Percentiles rank a stretch among this genome's conserved stretches.
Conservation (phyloP, 2,113 vertebrate species). For the Notothenia coriiceps region DNA sequence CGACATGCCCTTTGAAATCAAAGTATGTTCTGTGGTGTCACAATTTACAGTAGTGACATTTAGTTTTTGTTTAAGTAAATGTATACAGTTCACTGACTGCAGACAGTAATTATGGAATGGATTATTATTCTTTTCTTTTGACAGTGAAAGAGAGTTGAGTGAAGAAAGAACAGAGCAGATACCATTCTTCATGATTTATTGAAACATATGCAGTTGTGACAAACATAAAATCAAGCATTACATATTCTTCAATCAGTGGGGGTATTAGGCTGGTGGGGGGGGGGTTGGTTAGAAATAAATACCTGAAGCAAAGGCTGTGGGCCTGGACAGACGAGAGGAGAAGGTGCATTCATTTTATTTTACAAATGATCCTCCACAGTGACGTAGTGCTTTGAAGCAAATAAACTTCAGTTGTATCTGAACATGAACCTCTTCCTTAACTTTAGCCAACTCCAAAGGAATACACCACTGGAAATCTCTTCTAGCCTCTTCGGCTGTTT, state of each 20-base stretch:
- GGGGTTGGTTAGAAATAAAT: slow-evolving; percentile 30
- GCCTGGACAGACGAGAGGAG: neutral
- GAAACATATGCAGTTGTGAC: slow-evolving; percentile 48
- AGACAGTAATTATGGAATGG: no score
- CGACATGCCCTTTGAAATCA: no score
- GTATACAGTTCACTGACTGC: no score
- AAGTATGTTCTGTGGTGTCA: no score
- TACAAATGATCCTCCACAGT: slow-evolving; percentile 18
- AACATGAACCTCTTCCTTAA: slow-evolving; percentile 1
- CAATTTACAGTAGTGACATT: no score
- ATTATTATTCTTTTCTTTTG: neutral
- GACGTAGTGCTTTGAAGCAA: slow-evolving; percentile 42
- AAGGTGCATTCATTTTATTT: neutral
- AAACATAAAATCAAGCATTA: slow-evolving; percentile 47
- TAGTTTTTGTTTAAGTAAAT: no score
- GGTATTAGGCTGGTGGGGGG: neutral
- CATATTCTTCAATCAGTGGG: slow-evolving; percentile 34
- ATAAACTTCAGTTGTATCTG: neutral
- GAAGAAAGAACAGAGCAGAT: neutral
- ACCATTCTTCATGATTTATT: slow-evolving; percentile 70
- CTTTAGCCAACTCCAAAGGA: slow-evolving; percentile 22
- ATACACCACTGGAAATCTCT: neutral
- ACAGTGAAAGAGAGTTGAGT: neutral
- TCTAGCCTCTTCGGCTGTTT: neutral
- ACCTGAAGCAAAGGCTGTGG: slow-evolving; percentile 23